phyloP scores from a whole-genome alignment of 1,140 invertebrate species.

The Hermatobates lingyangjiaoensis region DNA sequence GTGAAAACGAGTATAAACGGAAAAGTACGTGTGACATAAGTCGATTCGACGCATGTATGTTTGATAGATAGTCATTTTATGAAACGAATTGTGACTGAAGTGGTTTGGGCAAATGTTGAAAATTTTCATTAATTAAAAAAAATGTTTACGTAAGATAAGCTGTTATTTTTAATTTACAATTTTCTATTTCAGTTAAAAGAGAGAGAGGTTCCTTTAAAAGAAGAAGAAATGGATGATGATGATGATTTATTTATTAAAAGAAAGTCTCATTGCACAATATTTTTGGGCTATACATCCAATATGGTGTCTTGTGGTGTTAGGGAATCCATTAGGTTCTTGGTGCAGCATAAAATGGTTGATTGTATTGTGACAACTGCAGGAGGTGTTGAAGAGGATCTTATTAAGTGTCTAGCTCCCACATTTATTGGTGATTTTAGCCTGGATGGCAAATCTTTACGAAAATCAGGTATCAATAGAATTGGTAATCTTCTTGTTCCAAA shows the following conservation, averaged over 20 bases:
- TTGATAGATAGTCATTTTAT: background rate
- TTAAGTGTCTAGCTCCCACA: conserved; percentile 92
- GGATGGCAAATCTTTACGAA: conserved; percentile 53
- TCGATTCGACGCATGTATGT: background rate
- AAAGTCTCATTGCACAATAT: conserved; percentile 79
- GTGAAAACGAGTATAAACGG: background rate
- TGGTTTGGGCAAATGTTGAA: conserved; percentile 1
- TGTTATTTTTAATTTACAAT: conserved; percentile 13
- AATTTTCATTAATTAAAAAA: background rate
- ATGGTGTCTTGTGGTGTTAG: conserved; percentile 87
- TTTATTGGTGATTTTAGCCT: conserved; percentile 81
- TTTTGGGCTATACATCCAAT: conserved; percentile 95
- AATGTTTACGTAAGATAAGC: background rate
- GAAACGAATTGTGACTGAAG: background rate
- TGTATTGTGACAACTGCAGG: conserved; percentile 95
- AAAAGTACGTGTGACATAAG: background rate
- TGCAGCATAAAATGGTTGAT: conserved; percentile 81
- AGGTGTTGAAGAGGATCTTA: conserved; percentile 96
- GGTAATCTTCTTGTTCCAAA: conserved; percentile 97
- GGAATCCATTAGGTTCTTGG: conserved; percentile 77
- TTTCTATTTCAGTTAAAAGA: conserved; percentile 26
- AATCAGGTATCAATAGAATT: conserved; percentile 87
- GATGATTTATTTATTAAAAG: conserved; percentile 62
- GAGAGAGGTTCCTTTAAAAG: conserved; percentile 37
- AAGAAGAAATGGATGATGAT: conserved; percentile 43